phyloP scores from a whole-genome alignment of 2,797 vertebrate genomes.

The Catamblyrhynchus diadema region DNA sequence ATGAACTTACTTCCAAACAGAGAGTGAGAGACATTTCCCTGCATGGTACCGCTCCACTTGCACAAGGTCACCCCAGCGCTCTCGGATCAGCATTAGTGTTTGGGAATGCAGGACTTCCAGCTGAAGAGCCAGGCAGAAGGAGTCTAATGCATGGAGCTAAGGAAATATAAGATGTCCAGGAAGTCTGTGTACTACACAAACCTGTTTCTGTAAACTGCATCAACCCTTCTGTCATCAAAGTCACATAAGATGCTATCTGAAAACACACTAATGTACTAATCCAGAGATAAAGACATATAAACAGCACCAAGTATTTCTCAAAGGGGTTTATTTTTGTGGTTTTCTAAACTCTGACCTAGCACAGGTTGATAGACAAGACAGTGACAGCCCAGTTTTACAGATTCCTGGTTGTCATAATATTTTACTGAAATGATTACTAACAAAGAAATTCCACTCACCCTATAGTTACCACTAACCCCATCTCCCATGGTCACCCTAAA shows the following conservation, averaged over 20 bases:
- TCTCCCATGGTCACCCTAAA: not conserved
- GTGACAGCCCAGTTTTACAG: not conserved
- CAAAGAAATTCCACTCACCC: not conserved
- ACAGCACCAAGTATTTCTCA: not conserved
- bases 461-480: not conserved
- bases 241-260: not conserved
- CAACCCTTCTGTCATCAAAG: not conserved
- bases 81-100: constrained; percentile 94
- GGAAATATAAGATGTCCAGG: constrained; percentile 49
- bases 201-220: not conserved
- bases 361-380: not conserved
- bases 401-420: not conserved
- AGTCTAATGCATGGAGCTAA: constrained; percentile 87
- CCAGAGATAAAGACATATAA: not conserved
- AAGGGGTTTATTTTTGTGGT: not conserved
- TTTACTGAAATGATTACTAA: not conserved
- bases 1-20: constrained; percentile 96
- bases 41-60: constrained; percentile 95
- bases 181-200: not conserved
- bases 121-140: constrained; percentile 97
- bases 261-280: not conserved
- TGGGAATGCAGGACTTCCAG: constrained; percentile 97
- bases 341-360: not conserved
- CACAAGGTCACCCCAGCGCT: constrained; percentile 98
- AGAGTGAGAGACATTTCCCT: constrained; percentile 93